Conservation (phyloP, 2,113 vertebrate genomes). For the Polypterus bichir region DNA sequence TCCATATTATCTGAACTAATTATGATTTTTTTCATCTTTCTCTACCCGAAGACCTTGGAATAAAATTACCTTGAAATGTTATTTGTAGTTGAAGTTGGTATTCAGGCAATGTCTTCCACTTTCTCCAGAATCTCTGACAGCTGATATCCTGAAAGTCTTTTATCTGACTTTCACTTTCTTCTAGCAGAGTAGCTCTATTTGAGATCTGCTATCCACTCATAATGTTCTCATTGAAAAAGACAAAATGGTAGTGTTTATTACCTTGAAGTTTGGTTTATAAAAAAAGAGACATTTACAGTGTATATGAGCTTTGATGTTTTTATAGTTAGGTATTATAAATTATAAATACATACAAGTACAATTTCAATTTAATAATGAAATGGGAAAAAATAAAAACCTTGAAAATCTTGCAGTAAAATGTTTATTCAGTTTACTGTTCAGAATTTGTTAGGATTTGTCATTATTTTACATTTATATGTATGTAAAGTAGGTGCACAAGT, state of each 20-base stretch:
- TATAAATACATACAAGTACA: too few relatives aligned
- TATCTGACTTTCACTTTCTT: slow-evolving; percentile 43
- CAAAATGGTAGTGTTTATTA: neutral
- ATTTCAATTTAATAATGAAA: too few relatives aligned
- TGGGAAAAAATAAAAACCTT: too few relatives aligned
- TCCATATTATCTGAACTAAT: slow-evolving; percentile 21
- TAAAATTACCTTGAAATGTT: slow-evolving; percentile 28
- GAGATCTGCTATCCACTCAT: slow-evolving; percentile 29
- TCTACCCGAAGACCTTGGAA: slow-evolving; percentile 20
- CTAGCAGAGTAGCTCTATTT: slow-evolving; percentile 35
- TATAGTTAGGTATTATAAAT: too few relatives aligned
- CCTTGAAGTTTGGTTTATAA: too few relatives aligned
- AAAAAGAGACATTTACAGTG: too few relatives aligned
- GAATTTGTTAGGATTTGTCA: too few relatives aligned
- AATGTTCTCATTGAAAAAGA: slow-evolving; percentile 24
- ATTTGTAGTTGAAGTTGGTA: slow-evolving; percentile 30
- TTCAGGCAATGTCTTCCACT: slow-evolving; percentile 29
- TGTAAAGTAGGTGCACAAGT: too few relatives aligned
- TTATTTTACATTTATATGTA: too few relatives aligned
- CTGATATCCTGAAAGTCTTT: slow-evolving; percentile 26
- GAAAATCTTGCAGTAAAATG: too few relatives aligned
- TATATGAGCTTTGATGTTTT: too few relatives aligned
- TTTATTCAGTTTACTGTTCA: too few relatives aligned
- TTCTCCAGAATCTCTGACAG: slow-evolving; percentile 29
- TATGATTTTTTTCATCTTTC: slow-evolving; percentile 24